Percentiles rank a stretch among this genome's conserved stretches.
phyloP scores from a whole-genome alignment of 2,797 vertebrate species.

The Dallia pectoralis region DNA sequence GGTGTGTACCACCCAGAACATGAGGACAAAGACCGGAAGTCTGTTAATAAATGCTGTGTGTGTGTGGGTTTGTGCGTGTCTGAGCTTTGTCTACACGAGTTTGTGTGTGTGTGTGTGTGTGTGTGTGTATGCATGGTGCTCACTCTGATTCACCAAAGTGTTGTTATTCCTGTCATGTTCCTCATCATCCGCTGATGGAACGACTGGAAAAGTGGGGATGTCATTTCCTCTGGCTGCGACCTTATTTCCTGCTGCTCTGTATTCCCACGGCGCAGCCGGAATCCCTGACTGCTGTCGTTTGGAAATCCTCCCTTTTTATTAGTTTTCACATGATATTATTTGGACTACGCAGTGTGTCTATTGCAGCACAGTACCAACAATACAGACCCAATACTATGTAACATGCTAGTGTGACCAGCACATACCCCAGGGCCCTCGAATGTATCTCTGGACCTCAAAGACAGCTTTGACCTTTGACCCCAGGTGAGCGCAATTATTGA shows the following conservation, averaged over 20 bases:
- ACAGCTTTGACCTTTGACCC: no score
- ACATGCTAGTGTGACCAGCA: no score
- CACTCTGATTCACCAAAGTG: background rate
- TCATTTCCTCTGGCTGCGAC: constrained; percentile 63
- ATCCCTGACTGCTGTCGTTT: constrained; percentile 46
- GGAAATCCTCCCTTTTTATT: background rate
- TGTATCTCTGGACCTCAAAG: no score
- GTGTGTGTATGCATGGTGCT: constrained; percentile 16
- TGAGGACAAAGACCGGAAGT: constrained; percentile 73
- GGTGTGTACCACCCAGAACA: constrained; percentile 63
- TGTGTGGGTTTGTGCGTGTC: constrained; percentile 12
- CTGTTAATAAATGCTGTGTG: constrained; percentile 52
- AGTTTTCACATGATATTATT: background rate
- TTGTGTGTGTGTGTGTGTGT: constrained; percentile 15
- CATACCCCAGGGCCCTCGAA: no score
- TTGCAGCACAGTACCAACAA: no score
- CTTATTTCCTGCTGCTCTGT: constrained; percentile 62
- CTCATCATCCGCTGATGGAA: constrained; percentile 49
- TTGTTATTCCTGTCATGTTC: constrained; percentile 36
- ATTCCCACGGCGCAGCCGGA: constrained; percentile 36
- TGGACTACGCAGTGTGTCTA: no score
- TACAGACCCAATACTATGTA: no score
- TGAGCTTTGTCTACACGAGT: constrained; percentile 2
- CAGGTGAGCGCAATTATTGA: no score
- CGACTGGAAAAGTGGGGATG: constrained; percentile 38